A percentile compares a stretch with the other conserved stretches of the same genome.
Evolutionary conservation across 2,797 vertebrate genomes (phyloP).

Genomic region (Helicolenus hilgendorfi): DNA sequence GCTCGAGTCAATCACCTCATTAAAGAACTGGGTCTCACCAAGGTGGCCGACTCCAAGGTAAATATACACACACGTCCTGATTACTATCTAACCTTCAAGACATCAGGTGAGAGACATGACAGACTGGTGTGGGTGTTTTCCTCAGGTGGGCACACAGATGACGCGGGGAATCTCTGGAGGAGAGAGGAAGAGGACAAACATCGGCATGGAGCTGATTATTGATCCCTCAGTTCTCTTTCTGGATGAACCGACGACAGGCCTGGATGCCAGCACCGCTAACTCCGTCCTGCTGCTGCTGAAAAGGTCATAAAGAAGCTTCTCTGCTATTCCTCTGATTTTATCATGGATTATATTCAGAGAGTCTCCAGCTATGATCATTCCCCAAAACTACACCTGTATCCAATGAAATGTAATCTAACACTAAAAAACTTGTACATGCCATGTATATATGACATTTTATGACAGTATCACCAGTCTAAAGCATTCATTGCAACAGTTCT

Average conservation of each 20-base stretch:
- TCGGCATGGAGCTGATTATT: slow-evolving; percentile 97
- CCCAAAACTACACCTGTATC: neutral
- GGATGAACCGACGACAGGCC: slow-evolving; percentile 96
- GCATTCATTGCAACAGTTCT: neutral
- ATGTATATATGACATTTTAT: neutral
- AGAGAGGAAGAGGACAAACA: slow-evolving; percentile 96
- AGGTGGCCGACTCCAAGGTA: slow-evolving; percentile 96
- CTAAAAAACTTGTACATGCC: neutral
- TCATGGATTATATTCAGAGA: neutral
- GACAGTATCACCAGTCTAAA: neutral
- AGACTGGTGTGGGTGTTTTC: neutral
- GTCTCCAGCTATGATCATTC: neutral
- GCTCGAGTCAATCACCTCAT: slow-evolving; percentile 92
- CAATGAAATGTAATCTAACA: neutral
- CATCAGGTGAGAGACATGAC: neutral
- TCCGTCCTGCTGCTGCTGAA: slow-evolving; percentile 95
- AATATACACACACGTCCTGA: neutral
- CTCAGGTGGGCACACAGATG: slow-evolving; percentile 94
- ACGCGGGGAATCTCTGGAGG: slow-evolving; percentile 96
- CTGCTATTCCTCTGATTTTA: neutral
- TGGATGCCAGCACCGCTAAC: slow-evolving; percentile 96
- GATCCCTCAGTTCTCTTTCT: slow-evolving; percentile 95
- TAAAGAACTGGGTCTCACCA: slow-evolving; percentile 93
- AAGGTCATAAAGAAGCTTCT: slow-evolving; percentile 83
- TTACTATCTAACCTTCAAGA: neutral